phyloP scores from a whole-genome alignment of 2,797 vertebrate species.

The Neosilurus mollespiculum region DNA sequence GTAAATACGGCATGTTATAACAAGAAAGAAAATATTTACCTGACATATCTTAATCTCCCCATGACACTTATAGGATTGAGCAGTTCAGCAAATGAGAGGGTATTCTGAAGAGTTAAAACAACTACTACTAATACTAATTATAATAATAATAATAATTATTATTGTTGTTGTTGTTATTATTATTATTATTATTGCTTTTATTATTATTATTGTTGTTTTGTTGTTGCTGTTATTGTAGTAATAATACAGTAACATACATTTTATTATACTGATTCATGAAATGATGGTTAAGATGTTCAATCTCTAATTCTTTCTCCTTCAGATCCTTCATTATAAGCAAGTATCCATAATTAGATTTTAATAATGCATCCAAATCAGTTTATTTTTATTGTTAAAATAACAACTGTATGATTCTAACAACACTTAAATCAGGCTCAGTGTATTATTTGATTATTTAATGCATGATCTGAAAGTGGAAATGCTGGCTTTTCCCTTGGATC shows the following conservation, averaged over 20 bases:
- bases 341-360: neutral
- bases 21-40: neutral
- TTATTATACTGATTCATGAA: neutral
- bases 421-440: neutral
- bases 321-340: neutral
- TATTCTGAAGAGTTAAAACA: neutral
- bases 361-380: neutral
- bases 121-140: neutral
- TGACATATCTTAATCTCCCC: neutral
- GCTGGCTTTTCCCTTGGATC: neutral
- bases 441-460: neutral
- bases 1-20: neutral
- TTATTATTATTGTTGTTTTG: too few relatives aligned
- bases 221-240: neutral
- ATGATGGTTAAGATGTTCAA: neutral
- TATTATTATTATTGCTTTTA: too few relatives aligned
- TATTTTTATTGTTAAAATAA: neutral
- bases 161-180: neutral
- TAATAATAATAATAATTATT: neutral
- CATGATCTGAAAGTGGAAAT: slow-evolving; percentile 2
- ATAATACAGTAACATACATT: neutral
- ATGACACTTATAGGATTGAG: too few relatives aligned
- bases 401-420: neutral
- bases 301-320: neutral
- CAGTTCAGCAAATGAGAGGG: too few relatives aligned